Evolutionary conservation across 2,113 vertebrate genomes (phyloP).

Genomic region (Sylvilagus bachmani): DNA sequence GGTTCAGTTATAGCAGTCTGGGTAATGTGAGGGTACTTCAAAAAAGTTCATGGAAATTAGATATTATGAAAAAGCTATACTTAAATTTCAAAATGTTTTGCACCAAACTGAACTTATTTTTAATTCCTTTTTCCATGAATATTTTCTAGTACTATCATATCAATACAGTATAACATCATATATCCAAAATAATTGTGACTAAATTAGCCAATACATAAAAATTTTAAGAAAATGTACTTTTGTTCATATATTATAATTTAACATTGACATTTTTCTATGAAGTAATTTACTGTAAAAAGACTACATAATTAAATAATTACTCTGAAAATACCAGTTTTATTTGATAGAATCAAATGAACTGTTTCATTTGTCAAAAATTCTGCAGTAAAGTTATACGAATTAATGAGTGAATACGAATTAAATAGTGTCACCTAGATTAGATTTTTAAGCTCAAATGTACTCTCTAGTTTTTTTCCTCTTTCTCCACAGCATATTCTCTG

Average conservation of each 20-base stretch:
- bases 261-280: conserved; percentile 17
- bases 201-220: conserved; percentile 22
- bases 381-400: conserved; percentile 44
- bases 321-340: conserved; percentile 7
- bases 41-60: no score
- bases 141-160: no score
- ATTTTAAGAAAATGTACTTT: background rate
- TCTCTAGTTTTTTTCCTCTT: conserved; percentile 33
- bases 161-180: background rate
- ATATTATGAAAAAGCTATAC: no score
- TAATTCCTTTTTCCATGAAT: no score
- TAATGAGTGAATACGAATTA: conserved; percentile 28
- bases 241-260: background rate
- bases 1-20: background rate
- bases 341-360: background rate
- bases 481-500: conserved; percentile 1
- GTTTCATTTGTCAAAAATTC: conserved; percentile 38
- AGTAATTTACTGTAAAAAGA: conserved; percentile 18
- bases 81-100: no score
- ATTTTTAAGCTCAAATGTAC: conserved; percentile 31
- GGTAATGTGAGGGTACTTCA: no score
- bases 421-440: background rate
- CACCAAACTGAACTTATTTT: no score
- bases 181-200: background rate
- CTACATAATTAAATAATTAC: background rate